phyloP scores from a whole-genome alignment of 2,113 vertebrate genomes.

The Campylorhamphus procurvoides region DNA sequence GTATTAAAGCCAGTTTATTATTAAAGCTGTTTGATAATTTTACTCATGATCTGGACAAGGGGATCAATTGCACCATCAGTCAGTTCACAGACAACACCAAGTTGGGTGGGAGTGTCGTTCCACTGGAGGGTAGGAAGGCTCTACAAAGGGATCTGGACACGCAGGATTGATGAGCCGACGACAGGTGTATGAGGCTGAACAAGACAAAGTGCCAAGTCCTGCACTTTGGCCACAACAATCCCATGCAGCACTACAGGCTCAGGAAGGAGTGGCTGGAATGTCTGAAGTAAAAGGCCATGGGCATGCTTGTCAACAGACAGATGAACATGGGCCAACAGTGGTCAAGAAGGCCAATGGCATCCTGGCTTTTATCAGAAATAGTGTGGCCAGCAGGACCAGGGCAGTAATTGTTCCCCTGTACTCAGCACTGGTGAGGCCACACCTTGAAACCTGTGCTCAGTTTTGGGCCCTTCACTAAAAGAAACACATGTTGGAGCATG shows the following conservation, averaged over 20 bases:
- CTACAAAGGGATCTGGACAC: background rate
- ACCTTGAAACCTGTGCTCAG: background rate
- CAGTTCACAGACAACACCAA: background rate
- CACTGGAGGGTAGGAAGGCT: background rate
- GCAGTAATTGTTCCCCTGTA: background rate
- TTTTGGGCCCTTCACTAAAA: background rate
- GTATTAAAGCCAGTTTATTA: too few relatives aligned
- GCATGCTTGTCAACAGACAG: fast-evolving
- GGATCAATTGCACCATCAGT: background rate
- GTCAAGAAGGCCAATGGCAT: background rate
- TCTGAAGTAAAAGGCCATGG: background rate
- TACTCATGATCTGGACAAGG: background rate
- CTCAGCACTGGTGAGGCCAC: background rate
- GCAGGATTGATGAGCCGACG: background rate
- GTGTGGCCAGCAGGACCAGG: background rate
- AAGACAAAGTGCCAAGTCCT: background rate
- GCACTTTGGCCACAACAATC: background rate
- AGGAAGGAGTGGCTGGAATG: background rate
- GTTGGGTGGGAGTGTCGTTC: background rate
- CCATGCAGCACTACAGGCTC: background rate
- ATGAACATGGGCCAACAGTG: background rate
- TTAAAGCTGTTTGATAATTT: background rate
- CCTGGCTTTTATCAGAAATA: background rate
- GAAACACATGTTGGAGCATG: background rate
- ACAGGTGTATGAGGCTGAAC: background rate